Percentiles rank a stretch among this genome's conserved stretches.
phyloP scores from a whole-genome alignment of 2,113 vertebrate species.

The Onychostoma macrolepis region DNA sequence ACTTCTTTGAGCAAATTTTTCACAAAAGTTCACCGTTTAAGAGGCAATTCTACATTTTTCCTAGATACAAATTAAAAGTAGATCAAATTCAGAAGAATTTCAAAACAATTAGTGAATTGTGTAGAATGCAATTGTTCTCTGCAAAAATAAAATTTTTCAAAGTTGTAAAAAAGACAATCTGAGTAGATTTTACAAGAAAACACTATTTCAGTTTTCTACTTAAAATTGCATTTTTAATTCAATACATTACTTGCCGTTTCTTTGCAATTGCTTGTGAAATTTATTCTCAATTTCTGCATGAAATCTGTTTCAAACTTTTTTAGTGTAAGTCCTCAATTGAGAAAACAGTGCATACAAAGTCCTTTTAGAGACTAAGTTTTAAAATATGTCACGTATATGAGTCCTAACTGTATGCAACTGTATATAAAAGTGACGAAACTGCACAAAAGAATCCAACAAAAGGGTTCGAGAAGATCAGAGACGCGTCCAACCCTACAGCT shows the following conservation, averaged over 20 bases:
- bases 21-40: too few species aligned
- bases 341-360: not conserved
- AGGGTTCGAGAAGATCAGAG: conserved; percentile 22
- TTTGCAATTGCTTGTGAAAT: too few species aligned
- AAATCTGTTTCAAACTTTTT: not conserved
- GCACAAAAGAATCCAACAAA: not conserved
- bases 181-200: too few species aligned
- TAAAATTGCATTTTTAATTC: too few species aligned
- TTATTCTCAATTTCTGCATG: not conserved
- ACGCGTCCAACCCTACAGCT: not conserved
- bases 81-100: too few species aligned
- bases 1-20: too few species aligned
- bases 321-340: not conserved
- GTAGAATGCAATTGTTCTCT: not conserved
- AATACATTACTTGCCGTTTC: too few species aligned
- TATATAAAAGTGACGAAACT: not conserved
- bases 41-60: too few species aligned
- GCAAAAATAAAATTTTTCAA: too few species aligned
- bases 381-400: not conserved
- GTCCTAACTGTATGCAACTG: not conserved
- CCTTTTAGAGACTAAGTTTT: not conserved
- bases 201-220: too few species aligned
- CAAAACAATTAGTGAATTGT: not conserved
- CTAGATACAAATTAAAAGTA: too few species aligned
- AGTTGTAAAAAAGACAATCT: too few species aligned